phyloP scores from a whole-genome alignment of 1,140 invertebrate genomes.

The Homalodisca vitripennis region DNA sequence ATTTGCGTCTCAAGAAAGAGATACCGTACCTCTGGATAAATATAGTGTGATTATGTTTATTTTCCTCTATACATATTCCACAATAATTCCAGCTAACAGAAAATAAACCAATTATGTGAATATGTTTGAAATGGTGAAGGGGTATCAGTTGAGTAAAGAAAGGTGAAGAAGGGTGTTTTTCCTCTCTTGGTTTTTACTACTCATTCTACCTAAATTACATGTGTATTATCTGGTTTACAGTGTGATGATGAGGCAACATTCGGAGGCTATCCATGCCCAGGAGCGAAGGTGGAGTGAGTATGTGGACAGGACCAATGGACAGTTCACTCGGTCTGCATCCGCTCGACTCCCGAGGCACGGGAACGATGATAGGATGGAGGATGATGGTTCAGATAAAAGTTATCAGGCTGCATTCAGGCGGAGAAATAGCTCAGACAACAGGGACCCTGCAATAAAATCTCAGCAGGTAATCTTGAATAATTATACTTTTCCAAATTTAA shows the following conservation, averaged over 20 bases:
- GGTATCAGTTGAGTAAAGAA: no score
- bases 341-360: conserved; percentile 62
- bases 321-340: conserved; percentile 73
- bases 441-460: conserved; percentile 68
- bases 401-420: conserved; percentile 30
- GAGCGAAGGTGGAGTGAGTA: conserved; percentile 43
- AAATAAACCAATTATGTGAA: no score
- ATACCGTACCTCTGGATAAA: no score
- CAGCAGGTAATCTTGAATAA: conserved; percentile 48
- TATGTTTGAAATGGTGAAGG: no score
- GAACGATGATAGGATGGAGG: conserved; percentile 8
- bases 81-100: no score
- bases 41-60: no score
- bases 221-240: conserved; percentile 44
- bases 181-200: neutral
- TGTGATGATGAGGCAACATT: conserved; percentile 33
- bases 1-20: no score
- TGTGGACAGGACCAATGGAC: conserved; percentile 44
- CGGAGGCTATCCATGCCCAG: conserved; percentile 33
- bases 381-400: conserved; percentile 25
- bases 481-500: neutral
- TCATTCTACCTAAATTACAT: no score
- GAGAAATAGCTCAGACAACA: conserved; percentile 43
- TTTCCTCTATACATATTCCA: no score
- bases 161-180: no score